Percentiles rank a stretch among this genome's conserved stretches.
Conservation (phyloP, 64 coral and sea anemone species). For the Pocillopora verrucosa region DNA sequence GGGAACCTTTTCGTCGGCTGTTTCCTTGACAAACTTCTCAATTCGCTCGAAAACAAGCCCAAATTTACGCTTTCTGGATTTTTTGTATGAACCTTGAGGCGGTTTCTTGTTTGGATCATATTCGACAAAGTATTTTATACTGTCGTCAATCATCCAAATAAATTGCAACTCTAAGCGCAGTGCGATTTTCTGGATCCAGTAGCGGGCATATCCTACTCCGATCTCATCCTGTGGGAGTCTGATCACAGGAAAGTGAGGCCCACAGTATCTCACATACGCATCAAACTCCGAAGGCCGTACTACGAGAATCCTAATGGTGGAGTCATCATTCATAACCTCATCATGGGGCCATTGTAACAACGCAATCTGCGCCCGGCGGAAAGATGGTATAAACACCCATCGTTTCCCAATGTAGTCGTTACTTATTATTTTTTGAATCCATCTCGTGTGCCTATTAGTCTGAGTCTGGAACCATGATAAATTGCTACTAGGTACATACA, state of each 20-base stretch:
- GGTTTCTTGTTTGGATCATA: background rate
- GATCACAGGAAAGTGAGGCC: background rate
- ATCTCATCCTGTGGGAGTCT: slow-evolving; percentile 26
- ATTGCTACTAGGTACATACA: background rate
- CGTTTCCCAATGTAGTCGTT: background rate
- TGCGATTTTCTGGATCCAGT: slow-evolving; percentile 56
- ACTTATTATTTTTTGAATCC: background rate
- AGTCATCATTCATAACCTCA: too few species aligned
- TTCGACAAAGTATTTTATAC: slow-evolving; percentile 21
- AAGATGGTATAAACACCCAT: slow-evolving; percentile 53
- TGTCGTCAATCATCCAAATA: slow-evolving; percentile 58
- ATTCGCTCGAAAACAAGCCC: background rate
- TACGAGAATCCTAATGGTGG: slow-evolving; percentile 35
- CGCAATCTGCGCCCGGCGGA: slow-evolving; percentile 3
- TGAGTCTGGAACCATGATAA: background rate
- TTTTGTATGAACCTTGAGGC: background rate
- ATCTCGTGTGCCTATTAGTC: background rate
- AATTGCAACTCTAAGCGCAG: background rate
- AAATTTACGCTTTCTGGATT: background rate
- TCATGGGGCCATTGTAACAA: background rate
- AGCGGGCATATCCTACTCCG: background rate
- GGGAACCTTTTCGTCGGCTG: background rate
- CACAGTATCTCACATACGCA: slow-evolving; percentile 4
- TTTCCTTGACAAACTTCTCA: background rate
- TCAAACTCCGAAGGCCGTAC: slow-evolving; percentile 22